Base-by-base conservation (phyloP, 2,888 invertebrate genomes). In the Leptinotarsa peninsularis region DNA sequence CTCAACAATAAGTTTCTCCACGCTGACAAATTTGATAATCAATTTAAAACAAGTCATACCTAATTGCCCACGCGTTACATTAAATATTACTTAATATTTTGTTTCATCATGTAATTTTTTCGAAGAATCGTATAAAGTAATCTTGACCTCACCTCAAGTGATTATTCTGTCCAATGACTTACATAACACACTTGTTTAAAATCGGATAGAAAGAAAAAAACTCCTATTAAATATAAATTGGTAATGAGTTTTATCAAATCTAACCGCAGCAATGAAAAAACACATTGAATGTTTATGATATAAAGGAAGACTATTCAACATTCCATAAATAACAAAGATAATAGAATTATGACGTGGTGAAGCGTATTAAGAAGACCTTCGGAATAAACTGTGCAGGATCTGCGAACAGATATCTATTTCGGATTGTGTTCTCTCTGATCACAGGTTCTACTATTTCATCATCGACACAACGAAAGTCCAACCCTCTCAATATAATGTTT, bases 171-270 rank as follows among this genome's bases (percentile, higher is more conserved):
- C 56, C 54, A 74, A 5, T 69, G 66, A 74, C 21, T 69, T 63
- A 56, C 66, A 69, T 74, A 74, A 58, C 68, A 73, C 63, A 67
- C 49, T 74, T 70, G 33, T 69, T 68, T 43, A 10, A 15, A 66
- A 21, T 49, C 10, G 56, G 18, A 58, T 0, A 18, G n/a, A 58
- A 18, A 18, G 7, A 54, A 54, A 17, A 17, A 54, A 17, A n/a
- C 7, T 17, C 4, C 5, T 18, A 17, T 17, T 18, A 3, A 3
- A 52, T n/a, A 17, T 43, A 43, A 43, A 43, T 43, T 10, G 10
- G 13, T 43, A 1, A 3, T 43, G 10, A 43, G 43, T 52, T 52
- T 52, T 52, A 17, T 52, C 52, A 52, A n/a, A 52, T 17, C 17
- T 52, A 52, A 52, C 52, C 52, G 15, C 52, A 52, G 43, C 43